These are phyloP conservation scores for Colaptes auratus DNA, from an alignment of 2,113 vertebrate species.

Conservation along the genomic window DNA sequence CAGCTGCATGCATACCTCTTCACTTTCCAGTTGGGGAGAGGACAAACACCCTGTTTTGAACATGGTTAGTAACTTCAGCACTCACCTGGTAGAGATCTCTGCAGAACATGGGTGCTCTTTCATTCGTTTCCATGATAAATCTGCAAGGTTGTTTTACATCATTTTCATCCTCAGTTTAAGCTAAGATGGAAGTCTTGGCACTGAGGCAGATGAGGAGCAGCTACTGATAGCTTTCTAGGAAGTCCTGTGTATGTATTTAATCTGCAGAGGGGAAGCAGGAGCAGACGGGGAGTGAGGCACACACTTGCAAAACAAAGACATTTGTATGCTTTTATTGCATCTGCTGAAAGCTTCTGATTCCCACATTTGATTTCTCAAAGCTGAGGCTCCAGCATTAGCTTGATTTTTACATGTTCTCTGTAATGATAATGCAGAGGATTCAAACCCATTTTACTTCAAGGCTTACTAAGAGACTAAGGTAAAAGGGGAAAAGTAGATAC, in stretches of 20 bases:
- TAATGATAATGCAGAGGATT: neutral
- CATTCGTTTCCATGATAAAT: neutral
- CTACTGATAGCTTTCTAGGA: neutral
- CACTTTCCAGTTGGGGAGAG: neutral
- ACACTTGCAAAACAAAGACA: neutral
- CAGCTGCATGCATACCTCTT: neutral
- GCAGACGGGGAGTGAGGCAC: accelerated
- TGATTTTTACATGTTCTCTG: neutral
- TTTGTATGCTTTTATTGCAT: neutral
- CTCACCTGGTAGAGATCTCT: neutral
- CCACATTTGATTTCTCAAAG: neutral
- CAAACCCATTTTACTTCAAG: neutral
- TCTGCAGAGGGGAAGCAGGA: neutral
- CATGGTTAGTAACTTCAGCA: neutral
- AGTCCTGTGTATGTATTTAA: neutral
- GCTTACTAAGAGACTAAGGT: neutral
- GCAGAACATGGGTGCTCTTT: neutral
- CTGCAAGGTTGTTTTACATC: neutral
- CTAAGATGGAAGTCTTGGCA: neutral
- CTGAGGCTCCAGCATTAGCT: neutral
- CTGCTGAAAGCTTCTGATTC: neutral
- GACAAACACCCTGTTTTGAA: neutral
- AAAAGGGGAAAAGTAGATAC: neutral
- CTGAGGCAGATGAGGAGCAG: neutral
- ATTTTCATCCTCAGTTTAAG: neutral